Conservation (phyloP, 2,113 vertebrate genomes). For the Serinus canaria region DNA sequence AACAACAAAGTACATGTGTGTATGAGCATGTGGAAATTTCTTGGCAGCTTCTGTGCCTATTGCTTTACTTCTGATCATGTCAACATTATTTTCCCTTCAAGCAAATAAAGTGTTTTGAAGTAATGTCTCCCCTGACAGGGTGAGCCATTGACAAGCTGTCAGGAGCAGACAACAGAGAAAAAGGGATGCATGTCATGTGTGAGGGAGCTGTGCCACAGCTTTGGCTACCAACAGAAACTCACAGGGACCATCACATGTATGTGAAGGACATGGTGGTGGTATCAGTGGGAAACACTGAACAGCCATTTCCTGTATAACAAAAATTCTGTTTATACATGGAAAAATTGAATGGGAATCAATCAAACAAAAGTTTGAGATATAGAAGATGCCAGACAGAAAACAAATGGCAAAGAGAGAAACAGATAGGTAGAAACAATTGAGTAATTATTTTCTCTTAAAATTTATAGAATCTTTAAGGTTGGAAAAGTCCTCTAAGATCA, state of each 20-base stretch:
- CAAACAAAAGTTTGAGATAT: neutral
- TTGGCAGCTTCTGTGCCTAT: neutral
- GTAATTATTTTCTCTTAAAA: neutral
- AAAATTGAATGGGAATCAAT: neutral
- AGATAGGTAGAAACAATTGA: neutral
- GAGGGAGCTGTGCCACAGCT: neutral
- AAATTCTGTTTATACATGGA: accelerated
- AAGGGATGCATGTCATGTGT: neutral
- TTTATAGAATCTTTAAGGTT: no score
- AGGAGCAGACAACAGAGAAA: neutral
- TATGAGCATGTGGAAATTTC: neutral
- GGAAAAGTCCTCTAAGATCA: neutral
- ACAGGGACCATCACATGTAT: neutral
- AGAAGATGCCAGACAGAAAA: neutral
- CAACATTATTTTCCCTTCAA: conserved; percentile 41
- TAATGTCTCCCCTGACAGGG: neutral
- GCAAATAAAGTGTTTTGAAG: conserved; percentile 34
- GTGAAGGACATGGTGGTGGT: neutral
- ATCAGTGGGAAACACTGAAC: neutral
- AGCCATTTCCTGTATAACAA: neutral
- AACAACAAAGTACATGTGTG: neutral
- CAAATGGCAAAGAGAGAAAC: neutral
- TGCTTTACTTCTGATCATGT: conserved; percentile 14
- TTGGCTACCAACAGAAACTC: neutral
- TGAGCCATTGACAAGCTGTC: neutral